Evolutionary conservation across 2,113 vertebrate genomes (phyloP).

Genomic region (Parus major): DNA sequence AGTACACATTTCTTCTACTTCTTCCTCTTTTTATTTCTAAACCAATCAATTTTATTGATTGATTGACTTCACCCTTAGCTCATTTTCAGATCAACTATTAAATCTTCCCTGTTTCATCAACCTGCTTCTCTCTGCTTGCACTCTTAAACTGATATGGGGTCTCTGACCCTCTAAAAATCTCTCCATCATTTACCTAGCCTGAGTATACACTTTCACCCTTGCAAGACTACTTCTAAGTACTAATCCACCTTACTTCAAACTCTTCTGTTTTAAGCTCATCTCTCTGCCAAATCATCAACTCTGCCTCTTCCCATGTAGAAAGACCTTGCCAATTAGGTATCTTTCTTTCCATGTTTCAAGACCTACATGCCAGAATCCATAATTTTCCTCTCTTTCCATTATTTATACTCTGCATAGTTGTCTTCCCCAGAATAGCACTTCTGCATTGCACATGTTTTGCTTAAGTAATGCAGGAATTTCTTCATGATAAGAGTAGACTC

Average conservation of each 20-base stretch:
- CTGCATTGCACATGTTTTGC: not conserved
- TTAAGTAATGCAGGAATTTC: not conserved
- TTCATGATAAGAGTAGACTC: not conserved
- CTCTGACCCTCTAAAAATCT: not conserved
- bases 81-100: not conserved
- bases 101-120: not conserved
- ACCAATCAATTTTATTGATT: not conserved
- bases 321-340: not conserved
- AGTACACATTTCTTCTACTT: not conserved
- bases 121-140: not conserved
- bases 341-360: not conserved
- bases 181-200: not conserved
- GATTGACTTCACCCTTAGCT: not conserved
- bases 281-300: not conserved
- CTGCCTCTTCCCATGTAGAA: not conserved
- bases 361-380: not conserved
- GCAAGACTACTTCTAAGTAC: not conserved
- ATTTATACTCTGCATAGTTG: not conserved
- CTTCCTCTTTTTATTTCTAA: not conserved
- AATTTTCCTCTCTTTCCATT: not conserved
- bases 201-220: not conserved
- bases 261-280: not conserved
- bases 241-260: not conserved
- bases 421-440: not conserved
- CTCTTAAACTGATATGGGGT: not conserved